phyloP scores from a whole-genome alignment of 2,888 invertebrate genomes.

The Resseliella maxima region DNA sequence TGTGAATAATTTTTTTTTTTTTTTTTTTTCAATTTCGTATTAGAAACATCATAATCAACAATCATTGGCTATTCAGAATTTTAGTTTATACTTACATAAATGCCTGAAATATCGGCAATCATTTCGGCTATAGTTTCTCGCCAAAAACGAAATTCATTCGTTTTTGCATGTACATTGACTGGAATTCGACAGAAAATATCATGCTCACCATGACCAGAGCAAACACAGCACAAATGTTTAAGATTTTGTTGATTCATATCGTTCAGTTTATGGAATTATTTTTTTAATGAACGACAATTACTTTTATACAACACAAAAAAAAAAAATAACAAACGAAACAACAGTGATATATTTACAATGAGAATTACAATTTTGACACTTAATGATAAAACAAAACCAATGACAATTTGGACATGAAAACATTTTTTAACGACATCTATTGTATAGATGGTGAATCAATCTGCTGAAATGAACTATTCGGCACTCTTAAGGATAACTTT shows the following conservation, averaged over 20 bases:
- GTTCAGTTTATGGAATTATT: background rate
- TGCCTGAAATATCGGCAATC: slow-evolving; percentile 66
- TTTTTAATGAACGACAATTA: background rate
- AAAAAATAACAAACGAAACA: background rate
- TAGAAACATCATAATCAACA: background rate
- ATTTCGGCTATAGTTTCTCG: slow-evolving; percentile 64
- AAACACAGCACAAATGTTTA: slow-evolving; percentile 63
- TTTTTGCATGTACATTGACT: slow-evolving; percentile 65
- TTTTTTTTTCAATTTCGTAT: too few relatives aligned
- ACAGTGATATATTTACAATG: background rate
- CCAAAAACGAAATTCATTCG: slow-evolving; percentile 65
- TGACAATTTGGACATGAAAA: too few relatives aligned
- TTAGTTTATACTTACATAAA: slow-evolving; percentile 62
- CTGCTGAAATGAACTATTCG: too few relatives aligned
- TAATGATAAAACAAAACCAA: background rate
- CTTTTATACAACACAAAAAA: too few relatives aligned
- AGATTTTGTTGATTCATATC: slow-evolving; percentile 26
- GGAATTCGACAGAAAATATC: slow-evolving; percentile 66
- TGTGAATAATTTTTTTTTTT: background rate
- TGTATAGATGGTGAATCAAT: background rate
- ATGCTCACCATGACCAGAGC: slow-evolving; percentile 66
- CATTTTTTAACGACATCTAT: background rate
- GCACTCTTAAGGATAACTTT: too few relatives aligned
- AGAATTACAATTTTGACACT: background rate
- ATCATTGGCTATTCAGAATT: background rate